Base-by-base conservation (phyloP, 2,113 vertebrate species). In the Equus przewalskii region DNA sequence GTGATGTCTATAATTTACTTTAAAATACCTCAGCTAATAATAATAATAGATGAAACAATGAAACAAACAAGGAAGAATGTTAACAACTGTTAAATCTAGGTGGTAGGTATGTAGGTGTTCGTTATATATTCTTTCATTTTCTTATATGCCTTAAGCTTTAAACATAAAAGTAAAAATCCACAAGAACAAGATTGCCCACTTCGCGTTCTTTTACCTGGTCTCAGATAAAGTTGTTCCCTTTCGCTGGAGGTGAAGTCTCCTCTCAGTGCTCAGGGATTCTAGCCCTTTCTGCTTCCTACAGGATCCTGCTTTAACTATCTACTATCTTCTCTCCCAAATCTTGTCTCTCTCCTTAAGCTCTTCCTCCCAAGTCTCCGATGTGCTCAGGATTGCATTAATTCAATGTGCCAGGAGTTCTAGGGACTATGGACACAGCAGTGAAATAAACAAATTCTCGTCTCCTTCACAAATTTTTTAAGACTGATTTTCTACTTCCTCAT, bases 141-240 rank as follows among this genome's bases (percentile, higher is more conserved):
- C 19, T 36, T 46, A 1, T 41, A 41, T n/a, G n/a, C 67, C n/a
- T 86, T 16, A 30, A 82, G 30, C 28, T 82, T 86, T 91, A 72
- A 83, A 82, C 56, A 75, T 14, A 41, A 88, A 92, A 46, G 16
- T 65, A 95, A 89, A 92, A 93, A n/a, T 67, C 33, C 62, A 46
- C 3, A 91, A 91, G 26, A 85, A 56, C 78, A 89, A 83, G 33
- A 75, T 22, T 67, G 49, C 65, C 4, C 14, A 80, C 36, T 64
- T 12, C 49, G 21, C 13, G 58, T 51, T 80, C 36, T 85, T 94
- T 73, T 81, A 76, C n/a, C 41, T 10, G 1, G 41, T 76, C 19
- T 91, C 60, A 60, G 11, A 58, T 85, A 62, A 75, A 75, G 13
- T 33, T 85, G 26, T 64, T 72, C 54, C n/a, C 14, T 54, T 75